Evolutionary conservation across 2,888 invertebrate species (phyloP), one percentile per base, ranked within the genome.

Genomic region (Nomada fabriciana): DNA sequence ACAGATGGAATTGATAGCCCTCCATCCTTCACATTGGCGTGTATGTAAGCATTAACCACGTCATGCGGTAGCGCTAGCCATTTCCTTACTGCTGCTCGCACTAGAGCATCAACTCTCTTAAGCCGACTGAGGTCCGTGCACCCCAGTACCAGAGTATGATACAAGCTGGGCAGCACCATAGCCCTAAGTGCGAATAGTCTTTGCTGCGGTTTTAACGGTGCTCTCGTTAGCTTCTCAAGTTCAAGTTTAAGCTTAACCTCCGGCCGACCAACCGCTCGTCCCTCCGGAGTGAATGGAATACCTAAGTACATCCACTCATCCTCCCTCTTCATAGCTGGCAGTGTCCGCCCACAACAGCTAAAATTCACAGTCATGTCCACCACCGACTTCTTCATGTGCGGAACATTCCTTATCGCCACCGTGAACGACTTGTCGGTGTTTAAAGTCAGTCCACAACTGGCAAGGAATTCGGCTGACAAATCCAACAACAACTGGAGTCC

Each of bases 371-470:
- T 10, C 0, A 18, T 0, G n/a, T 65, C 65, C n/a, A 36, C 76
- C 9, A 67, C 68, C 0, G 85, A 47, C 29, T 78, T 82, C 15
- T 85, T 85, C 2, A 42, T 1, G 29, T 80, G 77, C 0, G 83
- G 80, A 1, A 78, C 77, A 2, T 47, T 76, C 2, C 53, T 52
- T 0, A 83, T 36, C 0, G 84, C 63, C 0, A 84, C 72, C 0
- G 83, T 79, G 18, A 84, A 79, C 0, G 80, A 84, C 20, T 84
- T 84, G 0, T 52, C 18, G 7, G 78, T 61, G 15, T 85, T 86
- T 0, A 83, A 67, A 0, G 13, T 20, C 0, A 86, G 68, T 0
- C 82, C 83, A 20, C 86, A 83, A 4, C 65, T 18, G 0, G 13
- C 47, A 0, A 86, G 67, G 25, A 76, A 83, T 0, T 60, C 57